phyloP scores from a whole-genome alignment of 92 coral and sea anemone species.

The Palythoa grandis region DNA sequence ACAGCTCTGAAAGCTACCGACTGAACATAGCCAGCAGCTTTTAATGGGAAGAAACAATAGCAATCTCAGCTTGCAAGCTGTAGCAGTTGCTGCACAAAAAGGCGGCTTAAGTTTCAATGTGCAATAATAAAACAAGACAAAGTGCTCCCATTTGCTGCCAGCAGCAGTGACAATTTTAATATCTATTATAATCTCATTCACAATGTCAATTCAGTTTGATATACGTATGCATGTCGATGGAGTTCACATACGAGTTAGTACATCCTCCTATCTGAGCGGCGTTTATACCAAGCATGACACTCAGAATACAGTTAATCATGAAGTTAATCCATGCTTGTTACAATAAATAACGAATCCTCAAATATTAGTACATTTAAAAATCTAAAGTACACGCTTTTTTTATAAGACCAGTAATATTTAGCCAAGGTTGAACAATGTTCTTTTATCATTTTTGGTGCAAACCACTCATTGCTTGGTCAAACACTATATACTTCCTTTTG shows the following conservation, averaged over 20 bases:
- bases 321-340: not conserved
- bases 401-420: too few relatives aligned
- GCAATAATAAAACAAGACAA: not conserved
- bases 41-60: not conserved
- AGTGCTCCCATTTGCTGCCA: not conserved
- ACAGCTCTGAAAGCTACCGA: not conserved
- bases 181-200: not conserved
- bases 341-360: too few relatives aligned
- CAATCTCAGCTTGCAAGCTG: not conserved
- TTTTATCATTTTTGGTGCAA: too few relatives aligned
- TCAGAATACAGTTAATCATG: not conserved
- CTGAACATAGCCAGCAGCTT: not conserved
- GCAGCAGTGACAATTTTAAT: conserved; percentile 7
- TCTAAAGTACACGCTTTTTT: too few relatives aligned
- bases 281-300: not conserved
- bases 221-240: not conserved
- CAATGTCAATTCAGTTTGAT: not conserved
- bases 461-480: too few relatives aligned
- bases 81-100: not conserved
- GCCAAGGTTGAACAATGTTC: too few relatives aligned
- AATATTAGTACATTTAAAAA: too few relatives aligned
- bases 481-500: too few relatives aligned
- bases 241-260: not conserved
- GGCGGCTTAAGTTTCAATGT: not conserved
- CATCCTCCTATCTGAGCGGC: too few relatives aligned